Evolutionary conservation across 2,797 vertebrate species (phyloP).

Genomic region (Sebastiscus tertius): DNA sequence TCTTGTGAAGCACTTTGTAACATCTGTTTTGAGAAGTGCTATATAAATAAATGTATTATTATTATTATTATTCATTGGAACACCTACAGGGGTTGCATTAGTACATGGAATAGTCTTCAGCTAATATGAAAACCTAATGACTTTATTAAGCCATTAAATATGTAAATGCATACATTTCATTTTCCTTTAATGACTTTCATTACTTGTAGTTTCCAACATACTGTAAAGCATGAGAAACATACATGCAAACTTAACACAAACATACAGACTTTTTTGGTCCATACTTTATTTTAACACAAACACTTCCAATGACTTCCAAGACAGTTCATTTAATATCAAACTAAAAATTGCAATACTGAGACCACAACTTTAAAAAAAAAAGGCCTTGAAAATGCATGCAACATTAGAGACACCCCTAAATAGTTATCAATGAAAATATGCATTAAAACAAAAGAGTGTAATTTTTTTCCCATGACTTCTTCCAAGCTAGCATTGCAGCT

Average conservation of each 20-base stretch:
- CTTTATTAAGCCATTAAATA: neutral
- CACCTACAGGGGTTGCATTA: neutral
- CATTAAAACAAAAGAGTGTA: no score
- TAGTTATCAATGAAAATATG: no score
- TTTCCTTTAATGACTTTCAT: neutral
- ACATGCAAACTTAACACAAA: neutral
- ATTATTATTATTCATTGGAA: neutral
- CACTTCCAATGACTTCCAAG: neutral
- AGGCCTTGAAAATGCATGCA: neutral
- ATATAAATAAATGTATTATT: no score
- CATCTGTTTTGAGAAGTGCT: no score
- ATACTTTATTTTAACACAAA: neutral
- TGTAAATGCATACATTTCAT: neutral
- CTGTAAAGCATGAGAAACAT: neutral
- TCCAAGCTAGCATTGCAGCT: constrained; percentile 36
- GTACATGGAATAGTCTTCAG: neutral
- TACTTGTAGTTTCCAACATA: neutral
- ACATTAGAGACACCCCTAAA: neutral
- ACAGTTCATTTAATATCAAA: neutral
- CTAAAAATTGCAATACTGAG: neutral
- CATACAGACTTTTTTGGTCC: neutral
- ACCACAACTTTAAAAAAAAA: neutral
- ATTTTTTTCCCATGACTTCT: neutral
- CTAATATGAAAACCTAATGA: neutral
- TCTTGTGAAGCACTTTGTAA: no score